A percentile compares a stretch with the other conserved stretches of the same genome.
phyloP scores from a whole-genome alignment of 2,113 vertebrate genomes.

The Psittacula cyanocephala region DNA sequence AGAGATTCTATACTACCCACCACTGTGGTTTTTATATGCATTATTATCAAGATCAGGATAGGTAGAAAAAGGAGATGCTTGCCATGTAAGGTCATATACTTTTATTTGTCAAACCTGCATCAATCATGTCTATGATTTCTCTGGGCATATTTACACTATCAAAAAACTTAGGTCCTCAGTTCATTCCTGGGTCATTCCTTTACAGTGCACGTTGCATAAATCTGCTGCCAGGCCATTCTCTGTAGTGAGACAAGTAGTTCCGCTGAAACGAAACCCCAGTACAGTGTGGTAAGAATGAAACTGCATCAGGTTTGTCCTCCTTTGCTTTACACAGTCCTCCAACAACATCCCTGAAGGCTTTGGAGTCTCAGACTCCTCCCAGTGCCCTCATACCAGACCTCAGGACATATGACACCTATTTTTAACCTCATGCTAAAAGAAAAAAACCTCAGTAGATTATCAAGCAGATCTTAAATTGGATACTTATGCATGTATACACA shows the following conservation, averaged over 20 bases:
- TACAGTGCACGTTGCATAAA: not conserved
- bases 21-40: not conserved
- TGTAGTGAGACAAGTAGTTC: not conserved
- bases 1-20: not conserved
- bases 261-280: not conserved
- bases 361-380: not conserved
- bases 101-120: not conserved
- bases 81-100: not conserved
- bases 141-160: not conserved
- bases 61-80: not conserved
- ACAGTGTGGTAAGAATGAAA: not conserved
- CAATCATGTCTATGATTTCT: not conserved
- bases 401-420: not conserved
- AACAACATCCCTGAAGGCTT: not conserved
- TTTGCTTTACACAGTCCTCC: not conserved
- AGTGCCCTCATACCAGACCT: not conserved
- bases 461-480: not conserved
- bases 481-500: not conserved
- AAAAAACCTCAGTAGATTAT: not conserved
- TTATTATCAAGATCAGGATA: not conserved
- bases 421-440: not conserved
- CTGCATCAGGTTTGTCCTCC: not conserved
- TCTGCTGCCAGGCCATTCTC: not conserved
- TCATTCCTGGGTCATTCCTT: not conserved
- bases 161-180: not conserved